A percentile compares a stretch with the other conserved stretches of the same genome.
Evolutionary conservation across 2,113 vertebrate genomes (phyloP).

Genomic region (Odobenus rosmarus): DNA sequence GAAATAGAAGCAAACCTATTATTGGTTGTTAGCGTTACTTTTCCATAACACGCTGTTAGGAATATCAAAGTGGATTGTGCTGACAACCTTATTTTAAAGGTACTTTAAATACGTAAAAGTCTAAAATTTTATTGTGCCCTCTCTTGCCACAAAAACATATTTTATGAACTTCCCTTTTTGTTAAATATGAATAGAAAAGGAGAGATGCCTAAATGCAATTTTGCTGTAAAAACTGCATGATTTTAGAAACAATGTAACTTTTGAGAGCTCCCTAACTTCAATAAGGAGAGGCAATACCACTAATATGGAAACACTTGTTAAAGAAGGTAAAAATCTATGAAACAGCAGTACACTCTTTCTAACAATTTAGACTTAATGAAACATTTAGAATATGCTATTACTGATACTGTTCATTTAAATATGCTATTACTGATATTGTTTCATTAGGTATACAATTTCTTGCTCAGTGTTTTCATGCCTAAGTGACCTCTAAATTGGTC

Average conservation of each 20-base stretch:
- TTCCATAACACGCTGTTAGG: constrained; percentile 49
- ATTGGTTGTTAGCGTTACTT: constrained; percentile 16
- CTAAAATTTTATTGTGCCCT: constrained; percentile 73
- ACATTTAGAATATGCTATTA: constrained; percentile 88
- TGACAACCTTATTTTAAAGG: constrained; percentile 67
- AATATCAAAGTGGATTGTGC: constrained; percentile 74
- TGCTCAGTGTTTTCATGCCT: constrained; percentile 87
- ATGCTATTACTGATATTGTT: constrained; percentile 88
- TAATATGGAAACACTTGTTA: constrained; percentile 78
- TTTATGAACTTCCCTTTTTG: constrained; percentile 81
- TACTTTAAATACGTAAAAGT: constrained; percentile 65
- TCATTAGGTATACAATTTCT: constrained; percentile 86
- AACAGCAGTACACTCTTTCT: constrained; percentile 75
- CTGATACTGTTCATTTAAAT: constrained; percentile 87
- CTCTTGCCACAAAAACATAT: constrained; percentile 54
- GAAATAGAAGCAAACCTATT: constrained; percentile 55
- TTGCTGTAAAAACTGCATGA: constrained; percentile 68
- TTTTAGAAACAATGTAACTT: constrained; percentile 79
- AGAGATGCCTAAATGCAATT: constrained; percentile 66
- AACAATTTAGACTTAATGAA: constrained; percentile 89
- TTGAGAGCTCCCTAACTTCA: constrained; percentile 62
- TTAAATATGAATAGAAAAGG: constrained; percentile 77
- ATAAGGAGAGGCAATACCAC: constrained; percentile 52
- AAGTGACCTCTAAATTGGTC: constrained; percentile 89
- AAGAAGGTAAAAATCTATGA: constrained; percentile 83